Conservation (phyloP, 2,888 invertebrate species). For the Fragum fragum region DNA sequence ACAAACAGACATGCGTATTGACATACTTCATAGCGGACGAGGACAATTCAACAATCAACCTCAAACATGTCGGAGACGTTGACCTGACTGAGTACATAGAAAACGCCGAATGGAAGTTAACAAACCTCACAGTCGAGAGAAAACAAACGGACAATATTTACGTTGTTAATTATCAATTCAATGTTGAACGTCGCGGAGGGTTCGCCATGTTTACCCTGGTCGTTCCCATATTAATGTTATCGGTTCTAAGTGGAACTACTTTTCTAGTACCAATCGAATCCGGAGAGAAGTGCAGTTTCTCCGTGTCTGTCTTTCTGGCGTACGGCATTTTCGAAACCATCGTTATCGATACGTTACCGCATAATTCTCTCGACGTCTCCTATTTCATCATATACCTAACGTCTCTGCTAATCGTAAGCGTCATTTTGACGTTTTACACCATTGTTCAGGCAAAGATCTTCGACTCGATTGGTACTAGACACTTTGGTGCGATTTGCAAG, state of each 20-base stretch:
- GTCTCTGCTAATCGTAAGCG: slow-evolving; percentile 31
- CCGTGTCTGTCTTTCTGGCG: slow-evolving; percentile 39
- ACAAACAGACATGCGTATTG: slow-evolving; percentile 29
- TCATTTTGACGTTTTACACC: slow-evolving; percentile 33
- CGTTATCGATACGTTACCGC: slow-evolving; percentile 38
- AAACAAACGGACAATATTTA: not conserved
- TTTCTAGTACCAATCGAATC: slow-evolving; percentile 44
- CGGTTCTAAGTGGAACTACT: slow-evolving; percentile 28
- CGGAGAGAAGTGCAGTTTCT: slow-evolving; percentile 41
- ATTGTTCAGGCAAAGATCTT: slow-evolving; percentile 33
- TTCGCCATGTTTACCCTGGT: slow-evolving; percentile 41
- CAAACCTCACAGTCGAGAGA: slow-evolving; percentile 10
- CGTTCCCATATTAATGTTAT: slow-evolving; percentile 34
- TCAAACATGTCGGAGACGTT: slow-evolving; percentile 9
- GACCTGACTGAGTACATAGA: slow-evolving; percentile 30
- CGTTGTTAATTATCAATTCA: slow-evolving; percentile 19
- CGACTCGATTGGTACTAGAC: not conserved
- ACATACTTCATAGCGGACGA: slow-evolving; percentile 39
- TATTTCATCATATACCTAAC: slow-evolving; percentile 42
- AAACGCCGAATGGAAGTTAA: slow-evolving; percentile 43
- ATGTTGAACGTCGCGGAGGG: slow-evolving; percentile 27
- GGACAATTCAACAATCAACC: slow-evolving; percentile 20
- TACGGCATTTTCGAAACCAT: slow-evolving; percentile 43
- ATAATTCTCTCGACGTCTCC: slow-evolving; percentile 40
- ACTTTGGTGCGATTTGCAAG: not conserved